Percentiles rank a stretch among this genome's conserved stretches.
phyloP scores from a whole-genome alignment of 1,140 invertebrate species.

The Drosophila cardini region DNA sequence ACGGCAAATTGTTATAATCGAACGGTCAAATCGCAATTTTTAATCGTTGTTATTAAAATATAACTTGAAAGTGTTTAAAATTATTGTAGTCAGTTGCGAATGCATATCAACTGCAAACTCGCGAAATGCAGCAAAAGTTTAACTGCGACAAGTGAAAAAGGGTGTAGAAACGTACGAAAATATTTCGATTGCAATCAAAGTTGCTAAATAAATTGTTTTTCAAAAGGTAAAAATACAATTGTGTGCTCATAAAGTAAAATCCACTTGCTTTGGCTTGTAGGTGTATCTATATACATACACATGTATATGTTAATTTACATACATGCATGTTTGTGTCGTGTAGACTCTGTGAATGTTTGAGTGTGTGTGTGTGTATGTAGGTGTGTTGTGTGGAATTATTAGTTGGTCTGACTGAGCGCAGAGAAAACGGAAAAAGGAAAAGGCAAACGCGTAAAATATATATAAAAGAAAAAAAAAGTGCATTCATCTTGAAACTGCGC shows the following conservation, averaged over 20 bases:
- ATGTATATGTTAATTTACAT: slow-evolving; percentile 16
- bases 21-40: slow-evolving; percentile 17
- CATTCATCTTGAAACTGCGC: slow-evolving; percentile 35
- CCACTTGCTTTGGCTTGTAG: slow-evolving; percentile 28
- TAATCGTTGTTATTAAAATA: slow-evolving; percentile 24
- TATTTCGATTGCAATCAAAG: slow-evolving; percentile 29
- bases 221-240: slow-evolving; percentile 45
- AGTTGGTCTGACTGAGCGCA: slow-evolving; percentile 40
- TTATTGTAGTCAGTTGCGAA: slow-evolving; percentile 4
- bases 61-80: slow-evolving; percentile 1
- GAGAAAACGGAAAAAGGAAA: slow-evolving; percentile 38
- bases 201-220: slow-evolving; percentile 36
- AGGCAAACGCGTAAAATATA: slow-evolving; percentile 32
- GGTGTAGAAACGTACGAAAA: slow-evolving; percentile 37
- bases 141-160: slow-evolving; percentile 43
- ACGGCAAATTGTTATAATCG: slow-evolving; percentile 23
- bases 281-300: slow-evolving; percentile 6
- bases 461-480: slow-evolving; percentile 30
- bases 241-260: slow-evolving; percentile 12
- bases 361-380: slow-evolving; percentile 21
- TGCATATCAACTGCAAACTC: slow-evolving; percentile 17
- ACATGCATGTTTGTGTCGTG: background rate
- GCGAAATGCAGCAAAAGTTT: slow-evolving; percentile 39
- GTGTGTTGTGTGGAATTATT: slow-evolving; percentile 43
- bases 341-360: background rate